Conservation (phyloP, 2,888 invertebrate species). For the Mycogona germanica region DNA sequence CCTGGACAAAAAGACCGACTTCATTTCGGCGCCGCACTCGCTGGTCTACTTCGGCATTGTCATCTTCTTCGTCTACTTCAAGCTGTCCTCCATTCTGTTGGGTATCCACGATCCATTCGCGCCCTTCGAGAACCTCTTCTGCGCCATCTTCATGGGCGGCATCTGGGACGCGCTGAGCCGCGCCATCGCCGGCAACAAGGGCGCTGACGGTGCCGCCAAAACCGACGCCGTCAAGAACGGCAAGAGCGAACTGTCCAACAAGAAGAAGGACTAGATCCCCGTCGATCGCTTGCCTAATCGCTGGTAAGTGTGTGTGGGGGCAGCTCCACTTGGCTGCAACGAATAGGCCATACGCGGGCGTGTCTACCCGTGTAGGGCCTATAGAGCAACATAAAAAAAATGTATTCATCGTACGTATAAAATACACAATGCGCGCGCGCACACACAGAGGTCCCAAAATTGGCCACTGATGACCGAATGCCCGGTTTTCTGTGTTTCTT, state of each 20-base stretch:
- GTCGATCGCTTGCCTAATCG: too few species aligned
- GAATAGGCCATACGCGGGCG: too few species aligned
- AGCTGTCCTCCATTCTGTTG: conserved; percentile 85
- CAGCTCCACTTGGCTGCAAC: too few species aligned
- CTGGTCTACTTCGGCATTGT: conserved; percentile 95
- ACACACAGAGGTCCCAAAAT: too few species aligned
- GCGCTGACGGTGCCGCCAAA: conserved; percentile 23
- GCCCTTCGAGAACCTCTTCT: conserved; percentile 96
- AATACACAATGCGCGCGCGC: too few species aligned
- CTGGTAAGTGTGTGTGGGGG: too few species aligned
- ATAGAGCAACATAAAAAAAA: too few species aligned
- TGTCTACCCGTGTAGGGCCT: too few species aligned
- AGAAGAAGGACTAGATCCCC: too few species aligned
- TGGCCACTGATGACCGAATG: too few species aligned
- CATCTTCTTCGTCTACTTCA: conserved; percentile 54
- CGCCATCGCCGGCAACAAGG: conserved; percentile 49
- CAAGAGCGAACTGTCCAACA: conserved; percentile 46
- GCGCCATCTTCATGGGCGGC: conserved; percentile 92
- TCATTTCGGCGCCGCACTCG: conserved; percentile 92
- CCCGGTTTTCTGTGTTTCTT: too few species aligned
- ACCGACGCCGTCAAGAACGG: conserved; percentile 24
- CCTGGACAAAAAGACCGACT: conserved; percentile 89
- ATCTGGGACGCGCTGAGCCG: conserved; percentile 95
- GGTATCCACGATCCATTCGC: conserved; percentile 98
- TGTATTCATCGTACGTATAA: too few species aligned